Percentiles rank a stretch among this genome's conserved stretches.
phyloP scores from a whole-genome alignment of 1,140 invertebrate species.

The Ceratina japonica region DNA sequence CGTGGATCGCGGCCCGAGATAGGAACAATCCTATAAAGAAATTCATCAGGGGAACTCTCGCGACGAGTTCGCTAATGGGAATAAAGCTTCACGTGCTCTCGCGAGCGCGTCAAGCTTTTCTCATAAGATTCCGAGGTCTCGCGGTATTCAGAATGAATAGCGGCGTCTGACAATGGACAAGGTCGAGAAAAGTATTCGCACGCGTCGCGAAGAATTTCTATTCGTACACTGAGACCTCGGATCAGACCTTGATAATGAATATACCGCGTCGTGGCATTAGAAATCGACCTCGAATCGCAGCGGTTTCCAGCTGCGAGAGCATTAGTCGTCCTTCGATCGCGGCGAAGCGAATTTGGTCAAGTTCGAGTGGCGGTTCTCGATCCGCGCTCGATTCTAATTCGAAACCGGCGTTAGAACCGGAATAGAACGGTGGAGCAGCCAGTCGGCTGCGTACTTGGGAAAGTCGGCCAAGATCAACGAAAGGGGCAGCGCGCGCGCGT shows the following conservation, averaged over 20 bases:
- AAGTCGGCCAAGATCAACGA: conserved; percentile 53
- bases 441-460: background rate
- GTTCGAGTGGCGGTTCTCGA: conserved; percentile 39
- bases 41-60: background rate
- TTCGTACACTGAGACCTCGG: conserved; percentile 3
- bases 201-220: conserved; percentile 4
- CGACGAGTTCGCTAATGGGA: too few species aligned
- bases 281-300: conserved; percentile 23
- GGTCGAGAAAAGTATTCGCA: background rate
- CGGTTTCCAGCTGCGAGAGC: conserved; percentile 12
- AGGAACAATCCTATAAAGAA: too few species aligned
- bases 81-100: background rate
- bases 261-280: conserved; percentile 39
- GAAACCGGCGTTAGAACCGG: conserved; percentile 35
- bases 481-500: conserved; percentile 14
- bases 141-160: conserved; percentile 20
- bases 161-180: background rate
- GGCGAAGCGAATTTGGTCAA: conserved; percentile 57
- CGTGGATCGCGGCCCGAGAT: background rate
- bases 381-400: conserved; percentile 16
- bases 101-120: background rate
- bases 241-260: conserved; percentile 57
- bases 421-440: conserved; percentile 31
- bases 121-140: background rate
- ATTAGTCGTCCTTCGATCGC: conserved; percentile 49